phyloP scores from a whole-genome alignment of 2,888 invertebrate genomes.

The Pogonocherus hispidulus region DNA sequence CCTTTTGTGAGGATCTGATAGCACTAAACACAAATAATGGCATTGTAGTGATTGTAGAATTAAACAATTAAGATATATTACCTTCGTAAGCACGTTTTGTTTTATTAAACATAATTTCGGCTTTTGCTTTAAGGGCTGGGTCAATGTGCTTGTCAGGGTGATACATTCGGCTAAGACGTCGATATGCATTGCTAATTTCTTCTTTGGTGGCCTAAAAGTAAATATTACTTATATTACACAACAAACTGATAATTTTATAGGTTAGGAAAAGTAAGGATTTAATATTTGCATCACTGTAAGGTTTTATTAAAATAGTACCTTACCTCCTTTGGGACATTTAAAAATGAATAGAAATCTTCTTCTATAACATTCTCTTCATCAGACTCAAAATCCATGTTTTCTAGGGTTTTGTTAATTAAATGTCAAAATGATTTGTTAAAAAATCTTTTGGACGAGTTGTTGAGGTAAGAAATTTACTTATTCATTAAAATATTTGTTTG shows the following conservation, averaged over 20 bases:
- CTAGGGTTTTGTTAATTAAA: slow-evolving; percentile 18
- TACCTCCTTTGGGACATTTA: slow-evolving; percentile 89
- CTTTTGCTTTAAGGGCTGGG: slow-evolving; percentile 86
- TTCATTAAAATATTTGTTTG: slow-evolving; percentile 9
- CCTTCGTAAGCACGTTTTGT: slow-evolving; percentile 95
- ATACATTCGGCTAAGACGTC: slow-evolving; percentile 91
- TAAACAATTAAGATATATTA: slow-evolving; percentile 60
- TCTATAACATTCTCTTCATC: slow-evolving; percentile 77
- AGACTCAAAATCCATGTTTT: slow-evolving; percentile 77
- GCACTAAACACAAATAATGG: slow-evolving; percentile 71
- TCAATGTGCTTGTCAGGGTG: slow-evolving; percentile 98
- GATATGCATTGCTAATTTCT: slow-evolving; percentile 94
- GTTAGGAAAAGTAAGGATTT: slow-evolving; percentile 29
- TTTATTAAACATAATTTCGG: slow-evolving; percentile 92
- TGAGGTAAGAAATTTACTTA: background rate
- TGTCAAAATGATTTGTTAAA: slow-evolving; percentile 21
- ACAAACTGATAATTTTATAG: slow-evolving; percentile 35
- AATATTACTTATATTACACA: slow-evolving; percentile 25
- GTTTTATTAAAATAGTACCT: background rate
- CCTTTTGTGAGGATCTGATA: slow-evolving; percentile 92
- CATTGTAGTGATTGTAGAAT: background rate
- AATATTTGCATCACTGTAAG: background rate
- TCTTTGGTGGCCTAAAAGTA: slow-evolving; percentile 86
- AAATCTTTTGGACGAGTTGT: background rate
- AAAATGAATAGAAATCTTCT: slow-evolving; percentile 90